Evolutionary conservation across 2,888 invertebrate genomes (phyloP), one percentile per base, ranked within the genome.

Genomic region (Eupithecia dodoneata): DNA sequence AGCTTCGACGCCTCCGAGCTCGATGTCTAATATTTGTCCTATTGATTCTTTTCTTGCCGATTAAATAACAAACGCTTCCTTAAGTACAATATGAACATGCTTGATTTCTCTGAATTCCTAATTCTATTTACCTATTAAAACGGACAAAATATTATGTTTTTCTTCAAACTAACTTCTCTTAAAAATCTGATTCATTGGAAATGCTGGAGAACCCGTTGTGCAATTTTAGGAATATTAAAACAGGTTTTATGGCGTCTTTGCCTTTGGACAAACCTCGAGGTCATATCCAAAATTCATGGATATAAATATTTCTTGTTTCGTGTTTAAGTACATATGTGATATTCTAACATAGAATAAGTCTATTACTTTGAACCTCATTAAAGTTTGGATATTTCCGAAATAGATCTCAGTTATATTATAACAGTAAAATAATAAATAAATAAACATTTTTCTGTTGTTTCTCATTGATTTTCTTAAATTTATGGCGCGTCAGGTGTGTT

Each of bases 1-100:
- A 45, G 79, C 77, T 3, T 72, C 85, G 2, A 85, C 85, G 4
- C 79, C 83, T 5, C 83, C 84, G 55, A 81, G 84, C 3, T 80
- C 85, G 30, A 76, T 82, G 4, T 86, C 86, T 6, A 90, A 90
- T 71, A 89, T 91, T 75, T 90, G 88, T 74, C 90, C 92, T 0
- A 91, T 95, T 73, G 93, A 94, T 81, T 90, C 89, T 9, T 94
- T 94, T 79, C 87, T 95, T 77, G 93, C 94, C 72, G 93, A 94
- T 73, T 93, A 88, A 87, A 75, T 71, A n/a, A 45, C 2, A 63
- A 9, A 63, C 7, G n/a, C 10, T 59, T n/a, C 15, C 7, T 59
- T 59, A 55, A 15, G 1, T 45, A 45, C 45, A 45, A 45, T 45
- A 52, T 52, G 6, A 4, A 6, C 15, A 52, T 52, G n/a, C 6